A percentile compares a stretch with the other conserved stretches of the same genome.
phyloP scores from a whole-genome alignment of 2,797 vertebrate genomes.

The Notolepis coatsorum region DNA sequence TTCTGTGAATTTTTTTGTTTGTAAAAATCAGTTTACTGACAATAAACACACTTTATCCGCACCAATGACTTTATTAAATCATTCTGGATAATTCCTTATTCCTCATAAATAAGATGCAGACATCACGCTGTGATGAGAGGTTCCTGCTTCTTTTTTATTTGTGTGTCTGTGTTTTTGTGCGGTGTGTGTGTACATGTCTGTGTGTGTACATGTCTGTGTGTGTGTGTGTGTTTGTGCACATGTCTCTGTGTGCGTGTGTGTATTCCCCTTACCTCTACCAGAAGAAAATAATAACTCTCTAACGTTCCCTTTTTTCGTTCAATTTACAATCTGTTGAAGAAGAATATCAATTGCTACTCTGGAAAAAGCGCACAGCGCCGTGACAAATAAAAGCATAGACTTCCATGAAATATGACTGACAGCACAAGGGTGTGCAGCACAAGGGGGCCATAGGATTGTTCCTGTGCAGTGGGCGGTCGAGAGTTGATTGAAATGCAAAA shows the following conservation, averaged over 20 bases:
- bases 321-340: constrained; percentile 62
- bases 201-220: constrained; percentile 1
- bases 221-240: constrained; percentile 14
- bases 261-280: constrained; percentile 5
- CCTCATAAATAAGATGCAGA: background rate
- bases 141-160: background rate
- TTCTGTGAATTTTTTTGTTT: no score
- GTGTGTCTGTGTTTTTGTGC: constrained; percentile 4
- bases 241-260: no score
- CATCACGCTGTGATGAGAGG: background rate
- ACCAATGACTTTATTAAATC: no score
- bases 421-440: constrained; percentile 65
- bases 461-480: constrained; percentile 67
- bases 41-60: no score
- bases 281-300: constrained; percentile 21
- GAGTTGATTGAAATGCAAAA: constrained; percentile 79
- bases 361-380: constrained; percentile 62
- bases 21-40: no score
- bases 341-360: constrained; percentile 63
- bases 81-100: no score
- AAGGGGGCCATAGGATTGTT: constrained; percentile 61
- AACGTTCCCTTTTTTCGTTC: constrained; percentile 41
- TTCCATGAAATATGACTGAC: constrained; percentile 70
- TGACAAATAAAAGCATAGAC: constrained; percentile 72
- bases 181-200: constrained; percentile 5